Evolutionary conservation across 2,888 invertebrate species (phyloP).

Genomic region (Sinodicranocentrus sp.): DNA sequence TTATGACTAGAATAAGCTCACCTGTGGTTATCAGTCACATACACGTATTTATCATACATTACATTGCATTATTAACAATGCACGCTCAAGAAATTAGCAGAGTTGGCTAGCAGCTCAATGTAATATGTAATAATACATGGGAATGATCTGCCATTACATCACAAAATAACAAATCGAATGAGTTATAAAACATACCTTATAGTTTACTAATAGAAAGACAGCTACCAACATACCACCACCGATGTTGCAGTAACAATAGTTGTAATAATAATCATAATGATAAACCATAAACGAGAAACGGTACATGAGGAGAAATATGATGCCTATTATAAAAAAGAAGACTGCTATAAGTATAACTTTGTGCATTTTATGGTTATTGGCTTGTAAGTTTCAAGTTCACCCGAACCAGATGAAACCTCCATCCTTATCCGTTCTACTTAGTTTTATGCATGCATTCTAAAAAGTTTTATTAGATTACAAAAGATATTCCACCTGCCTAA

Average conservation of each 20-base stretch:
- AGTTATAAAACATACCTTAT: neutral
- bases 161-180: constrained; percentile 4
- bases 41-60: no score
- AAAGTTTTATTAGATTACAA: no score
- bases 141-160: neutral
- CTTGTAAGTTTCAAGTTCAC: constrained; percentile 6
- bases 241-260: constrained; percentile 1
- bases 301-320: neutral
- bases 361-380: constrained; percentile 9
- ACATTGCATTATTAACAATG: neutral
- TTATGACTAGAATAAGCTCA: neutral
- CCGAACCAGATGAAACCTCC: neutral
- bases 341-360: neutral
- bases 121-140: no score
- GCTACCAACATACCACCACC: neutral
- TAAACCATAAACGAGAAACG: constrained; percentile 9
- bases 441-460: neutral
- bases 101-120: no score
- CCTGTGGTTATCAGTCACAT: constrained; percentile 2
- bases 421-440: neutral
- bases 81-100: constrained; percentile 1
- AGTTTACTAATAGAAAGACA: no score
- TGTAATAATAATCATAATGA: constrained; percentile 8
- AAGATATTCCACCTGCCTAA: no score
- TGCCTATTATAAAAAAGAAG: neutral